Evolutionary conservation across 2,113 vertebrate species (phyloP), one percentile per base, ranked within the genome.

Genomic region (Phalacrocorax brasilianus): DNA sequence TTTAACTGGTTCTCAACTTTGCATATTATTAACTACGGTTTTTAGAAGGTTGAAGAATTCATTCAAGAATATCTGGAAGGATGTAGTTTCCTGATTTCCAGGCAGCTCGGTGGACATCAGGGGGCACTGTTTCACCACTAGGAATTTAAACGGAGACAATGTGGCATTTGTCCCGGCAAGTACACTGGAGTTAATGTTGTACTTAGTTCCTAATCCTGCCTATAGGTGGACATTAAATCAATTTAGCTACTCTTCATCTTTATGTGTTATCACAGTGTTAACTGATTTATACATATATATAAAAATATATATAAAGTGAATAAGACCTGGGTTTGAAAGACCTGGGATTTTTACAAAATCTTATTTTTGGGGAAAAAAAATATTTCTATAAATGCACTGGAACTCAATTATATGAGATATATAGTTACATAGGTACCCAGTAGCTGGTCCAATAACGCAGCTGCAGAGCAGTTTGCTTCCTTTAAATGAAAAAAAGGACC

Each of bases 101-200:
- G 30, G 35, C 49, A 52, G 1, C 52, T 70, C 10, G 2, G 20
- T 63, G 89, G 58, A 47, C 95, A 61, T 81, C 56, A 95, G 96
- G 73, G 86, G 91, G 95, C 95, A 82, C 93, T 94, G 66, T 91
- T 95, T 85, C 87, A 79, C 82, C 59, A 23, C 11, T 26, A 88
- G 53, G 33, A 14, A 10, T 47, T 71, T 42, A 47, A 80, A 52
- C n/a, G 2, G 35, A 28, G 13, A 10, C 27, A 58, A 8, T 2
- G 52, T 8, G 28, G 65, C 20, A 1, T 26, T 81, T 55, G 40
- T 71, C 61, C n/a, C 1, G 18, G 4, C 0, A 4, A 14, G 7
- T 2, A 49, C 44, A 9, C 7, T 3, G 44, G 8, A n/a, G 32
- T 68, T 86, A 44, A 2, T 14, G 66, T 24, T 44, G 35, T 9